Evolutionary conservation across 2,797 vertebrate genomes (phyloP), one percentile per base, ranked within the genome.

Genomic region (Dryobates pubescens): DNA sequence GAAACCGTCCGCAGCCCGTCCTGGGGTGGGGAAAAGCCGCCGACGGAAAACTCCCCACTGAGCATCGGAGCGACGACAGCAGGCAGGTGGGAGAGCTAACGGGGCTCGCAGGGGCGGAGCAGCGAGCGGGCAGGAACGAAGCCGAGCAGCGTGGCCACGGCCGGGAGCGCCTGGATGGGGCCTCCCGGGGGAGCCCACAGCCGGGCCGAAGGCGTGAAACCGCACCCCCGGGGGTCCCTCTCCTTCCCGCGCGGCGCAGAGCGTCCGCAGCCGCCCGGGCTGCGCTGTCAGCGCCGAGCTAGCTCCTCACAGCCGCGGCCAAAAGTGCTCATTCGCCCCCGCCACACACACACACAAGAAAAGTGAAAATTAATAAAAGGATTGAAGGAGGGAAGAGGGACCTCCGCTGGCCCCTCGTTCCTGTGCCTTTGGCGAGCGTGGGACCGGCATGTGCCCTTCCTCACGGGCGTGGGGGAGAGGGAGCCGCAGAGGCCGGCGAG

Each of bases 351-450:
- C 13, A 34, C 16, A 34, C 10, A 4, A 0, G 6, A 20, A 57
- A 23, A 27, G 7, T 13, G 9, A 24, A 53, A 53, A 53, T 13
- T 24, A 54, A 29, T 15, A 54, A 29, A 27, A 7, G 23, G 36
- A 20, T 45, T 1, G 8, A 11, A 18, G 70, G 13, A 10, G 9
- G 10, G 7, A 8, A 3, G 0, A 5, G 0, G 4, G 5, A 3
- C 3, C 24, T 17, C 16, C 4, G 29, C 16, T 3, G 29, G 38
- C 56, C 19, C 29, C 56, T 13, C 11, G 8, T 14, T 34, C 71
- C 63, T 8, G 27, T 18, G 38, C 17, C 24, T 41, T n/a, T 12
- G 23, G 54, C 10, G 24, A 17, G 47, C 29, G 13, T 16, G 75
- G 68, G 26, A 36, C 54, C 7, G 53, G 59, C 36, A 11, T 19